phyloP scores from a whole-genome alignment of 2,113 vertebrate species.

The Tinamus guttatus region DNA sequence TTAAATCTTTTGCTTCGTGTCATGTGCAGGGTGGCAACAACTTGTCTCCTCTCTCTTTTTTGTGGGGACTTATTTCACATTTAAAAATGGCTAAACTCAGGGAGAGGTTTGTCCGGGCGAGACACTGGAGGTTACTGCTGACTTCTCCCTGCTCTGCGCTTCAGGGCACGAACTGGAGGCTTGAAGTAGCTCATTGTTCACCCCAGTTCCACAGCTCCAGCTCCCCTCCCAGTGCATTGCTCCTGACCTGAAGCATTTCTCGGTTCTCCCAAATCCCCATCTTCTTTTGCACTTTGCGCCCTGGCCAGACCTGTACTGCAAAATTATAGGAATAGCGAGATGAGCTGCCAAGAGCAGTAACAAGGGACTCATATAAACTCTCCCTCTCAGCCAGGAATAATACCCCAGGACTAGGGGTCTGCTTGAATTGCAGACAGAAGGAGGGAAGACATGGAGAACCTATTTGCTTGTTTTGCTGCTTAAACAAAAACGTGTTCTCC shows the following conservation, averaged over 20 bases:
- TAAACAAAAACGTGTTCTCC: slow-evolving; percentile 29
- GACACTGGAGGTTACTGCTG: neutral
- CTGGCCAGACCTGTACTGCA: slow-evolving; percentile 35
- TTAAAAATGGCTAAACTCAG: neutral
- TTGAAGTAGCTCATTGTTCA: neutral
- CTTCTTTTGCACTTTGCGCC: neutral
- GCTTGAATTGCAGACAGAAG: slow-evolving; percentile 37
- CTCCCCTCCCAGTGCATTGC: neutral
- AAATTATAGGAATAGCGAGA: slow-evolving; percentile 42
- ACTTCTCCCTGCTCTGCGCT: neutral
- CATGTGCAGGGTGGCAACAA: neutral
- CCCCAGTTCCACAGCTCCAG: neutral
- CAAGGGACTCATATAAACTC: slow-evolving; percentile 44
- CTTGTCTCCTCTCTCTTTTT: neutral
- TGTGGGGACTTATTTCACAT: neutral
- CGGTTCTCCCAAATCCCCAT: slow-evolving; percentile 24
- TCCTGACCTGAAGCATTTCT: slow-evolving; percentile 18
- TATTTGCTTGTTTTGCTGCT: slow-evolving; percentile 37
- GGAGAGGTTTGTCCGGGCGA: neutral
- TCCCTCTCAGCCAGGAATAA: slow-evolving; percentile 56
- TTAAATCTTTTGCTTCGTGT: neutral
- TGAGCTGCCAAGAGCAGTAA: slow-evolving; percentile 60
- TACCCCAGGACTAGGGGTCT: slow-evolving; percentile 28
- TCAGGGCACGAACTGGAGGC: neutral
- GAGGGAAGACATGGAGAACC: slow-evolving; percentile 22